Base-by-base conservation (phyloP, 1,140 invertebrate species). In the Drosophila fuyamai region DNA sequence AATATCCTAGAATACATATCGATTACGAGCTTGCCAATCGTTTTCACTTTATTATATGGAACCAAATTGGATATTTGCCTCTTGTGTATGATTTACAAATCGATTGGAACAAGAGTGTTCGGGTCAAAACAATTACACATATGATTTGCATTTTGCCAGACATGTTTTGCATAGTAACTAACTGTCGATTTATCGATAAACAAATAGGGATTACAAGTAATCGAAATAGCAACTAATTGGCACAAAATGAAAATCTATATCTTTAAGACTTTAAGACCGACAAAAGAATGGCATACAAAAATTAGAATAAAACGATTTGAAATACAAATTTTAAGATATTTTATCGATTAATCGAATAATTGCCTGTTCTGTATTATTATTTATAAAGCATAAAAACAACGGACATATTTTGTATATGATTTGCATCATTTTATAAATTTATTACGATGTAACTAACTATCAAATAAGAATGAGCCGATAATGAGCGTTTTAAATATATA, bases 121-220 rank as follows among this genome's bases (percentile, higher is more conserved):
- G 29, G 41, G 41, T 46, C 50, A 23, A 44, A 71, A 43, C 38
- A 10, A 38, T 73, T 82, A 79, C 41, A 62, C 61, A 65, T 90
- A 88, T 90, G 57, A 90, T 90, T 90, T 91, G 78, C 74, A 88
- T 79, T 71, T 85, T 81, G 81, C 72, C 75, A 73, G 50, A 71
- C 27, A 27, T 55, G 44, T 35, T 50, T 50, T 47, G 63, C 56
- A 75, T 40, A 62, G 72, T 76, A 68, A 83, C 84, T 86, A 83
- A 83, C 79, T 79, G 70, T 85, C 73, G 58, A 66, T 66, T 63
- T 46, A 76, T 86, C 65, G 83, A 86, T 86, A 86, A 86, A 82
- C 76, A 85, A 72, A 66, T 65, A 76, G 74, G 62, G 23, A 36
- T 65, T 44, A 36, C 29, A 46, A 5, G 5, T 13, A 18, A 32